phyloP scores from a whole-genome alignment of 2,113 vertebrate genomes.

The Uria aalge region DNA sequence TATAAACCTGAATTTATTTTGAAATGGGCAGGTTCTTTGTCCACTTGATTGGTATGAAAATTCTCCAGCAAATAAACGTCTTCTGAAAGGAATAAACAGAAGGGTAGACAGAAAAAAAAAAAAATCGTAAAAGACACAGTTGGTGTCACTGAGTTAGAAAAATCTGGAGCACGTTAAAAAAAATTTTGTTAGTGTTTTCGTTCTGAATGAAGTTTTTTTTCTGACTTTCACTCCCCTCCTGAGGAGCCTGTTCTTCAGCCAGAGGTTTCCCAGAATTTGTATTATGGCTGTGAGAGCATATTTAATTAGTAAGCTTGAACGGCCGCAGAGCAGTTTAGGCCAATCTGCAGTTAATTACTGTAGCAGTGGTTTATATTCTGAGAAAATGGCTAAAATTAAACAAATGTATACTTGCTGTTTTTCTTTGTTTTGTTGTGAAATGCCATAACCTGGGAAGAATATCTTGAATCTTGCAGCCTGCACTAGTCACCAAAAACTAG shows the following conservation, averaged over 20 bases:
- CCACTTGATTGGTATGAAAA: not conserved
- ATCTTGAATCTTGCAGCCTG: not conserved
- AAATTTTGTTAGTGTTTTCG: conserved; percentile 26
- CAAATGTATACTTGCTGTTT: conserved; percentile 17
- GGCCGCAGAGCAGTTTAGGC: conserved; percentile 10
- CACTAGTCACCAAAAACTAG: not conserved
- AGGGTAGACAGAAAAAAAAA: not conserved
- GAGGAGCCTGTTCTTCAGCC: conserved; percentile 33
- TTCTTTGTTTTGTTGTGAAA: conserved; percentile 7
- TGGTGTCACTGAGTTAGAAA: not conserved
- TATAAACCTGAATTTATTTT: not conserved
- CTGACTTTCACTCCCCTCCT: conserved; percentile 12
- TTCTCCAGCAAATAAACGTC: not conserved
- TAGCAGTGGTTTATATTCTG: conserved; percentile 52
- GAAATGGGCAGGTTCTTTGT: not conserved
- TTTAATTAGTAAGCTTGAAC: conserved; percentile 66
- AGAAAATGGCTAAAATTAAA: conserved; percentile 57
- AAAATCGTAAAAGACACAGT: not conserved
- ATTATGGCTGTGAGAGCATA: conserved; percentile 53
- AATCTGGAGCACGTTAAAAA: conserved; percentile 9
- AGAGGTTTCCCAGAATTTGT: conserved; percentile 64
- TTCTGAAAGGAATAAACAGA: not conserved
- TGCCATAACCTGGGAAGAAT: conserved; percentile 1
- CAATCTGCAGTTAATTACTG: conserved; percentile 55
- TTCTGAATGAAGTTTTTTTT: conserved; percentile 45